Evolutionary conservation across 2,888 invertebrate species (phyloP), one percentile per base, ranked within the genome.

Genomic region (Blastobasis adustella): DNA sequence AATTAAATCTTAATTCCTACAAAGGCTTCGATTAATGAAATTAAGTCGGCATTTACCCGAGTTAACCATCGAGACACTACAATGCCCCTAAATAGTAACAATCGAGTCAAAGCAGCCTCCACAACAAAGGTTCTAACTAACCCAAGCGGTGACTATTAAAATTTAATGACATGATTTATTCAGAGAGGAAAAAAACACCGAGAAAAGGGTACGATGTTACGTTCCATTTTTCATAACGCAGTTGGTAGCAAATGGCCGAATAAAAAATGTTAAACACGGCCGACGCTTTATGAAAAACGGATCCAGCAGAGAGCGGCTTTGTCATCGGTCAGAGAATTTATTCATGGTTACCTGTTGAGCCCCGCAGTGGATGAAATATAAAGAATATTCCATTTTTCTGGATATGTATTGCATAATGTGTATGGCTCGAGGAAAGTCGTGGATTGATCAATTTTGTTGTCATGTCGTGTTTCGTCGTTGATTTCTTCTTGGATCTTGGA

Each of bases 141-240:
- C 86, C 69, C 80, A 66, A 66, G 69, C 79, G 73, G 83, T 88
- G 88, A 88, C 88, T 88, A 87, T 88, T 87, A 88, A 87, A 86
- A 82, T 86, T 86, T 87, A 88, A 87, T 87, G 88, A 88, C 86
- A 87, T 88, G 88, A 88, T 88, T 86, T 88, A 88, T 87, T 78
- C 77, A 70, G 69, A 75, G 69, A 76, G 76, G 23, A 79, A 83
- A 83, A 82, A 75, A 75, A 70, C 69, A 78, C 23, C 73, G 74
- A 80, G 82, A 86, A 87, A 87, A 87, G 87, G 86, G 86, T 87
- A 88, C 79, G 79, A 78, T 79, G 81, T 84, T 82, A 83, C 82
- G 82, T 83, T 82, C 82, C 84, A 88, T 88, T 87, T 88, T 87
- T 88, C 88, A 88, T 73, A 80, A 84, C 88, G 87, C 88, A 87